These are phyloP conservation scores for Eupeodes latifasciatus DNA, from an alignment of 2,888 invertebrate genomes.

Conservation along the genomic window DNA sequence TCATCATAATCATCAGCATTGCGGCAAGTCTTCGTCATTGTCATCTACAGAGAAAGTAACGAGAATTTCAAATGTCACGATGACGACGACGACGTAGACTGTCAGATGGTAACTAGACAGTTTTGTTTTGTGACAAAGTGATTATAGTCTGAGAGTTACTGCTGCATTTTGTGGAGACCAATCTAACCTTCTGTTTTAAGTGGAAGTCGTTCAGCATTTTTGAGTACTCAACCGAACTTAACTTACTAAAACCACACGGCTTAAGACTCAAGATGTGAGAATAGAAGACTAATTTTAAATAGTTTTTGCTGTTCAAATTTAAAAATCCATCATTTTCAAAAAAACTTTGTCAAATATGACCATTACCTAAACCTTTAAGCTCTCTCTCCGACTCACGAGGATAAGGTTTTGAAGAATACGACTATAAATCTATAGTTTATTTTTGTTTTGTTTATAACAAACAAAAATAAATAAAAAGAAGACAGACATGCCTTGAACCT, in stretches of 20 bases:
- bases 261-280: too few species aligned
- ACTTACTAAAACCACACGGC: too few species aligned
- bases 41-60: conserved; percentile 68
- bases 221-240: too few species aligned
- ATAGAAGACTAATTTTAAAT: too few species aligned
- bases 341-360: neutral
- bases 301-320: too few species aligned
- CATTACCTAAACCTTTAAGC: neutral
- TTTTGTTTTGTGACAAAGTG: conserved; percentile 7
- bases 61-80: conserved; percentile 72
- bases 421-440: conserved; percentile 24
- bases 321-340: neutral
- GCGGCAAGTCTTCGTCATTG: conserved; percentile 51
- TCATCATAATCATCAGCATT: conserved; percentile 15
- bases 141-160: neutral
- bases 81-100: conserved; percentile 17
- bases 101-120: conserved; percentile 48
- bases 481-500: conserved; percentile 64
- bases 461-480: neutral
- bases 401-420: conserved; percentile 31
- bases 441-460: neutral
- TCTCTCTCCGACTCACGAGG: neutral
- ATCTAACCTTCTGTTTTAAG: neutral
- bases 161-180: neutral
- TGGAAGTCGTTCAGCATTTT: too few species aligned